Conservation (phyloP, 2,888 invertebrate genomes). For the Rhagium mordax region DNA sequence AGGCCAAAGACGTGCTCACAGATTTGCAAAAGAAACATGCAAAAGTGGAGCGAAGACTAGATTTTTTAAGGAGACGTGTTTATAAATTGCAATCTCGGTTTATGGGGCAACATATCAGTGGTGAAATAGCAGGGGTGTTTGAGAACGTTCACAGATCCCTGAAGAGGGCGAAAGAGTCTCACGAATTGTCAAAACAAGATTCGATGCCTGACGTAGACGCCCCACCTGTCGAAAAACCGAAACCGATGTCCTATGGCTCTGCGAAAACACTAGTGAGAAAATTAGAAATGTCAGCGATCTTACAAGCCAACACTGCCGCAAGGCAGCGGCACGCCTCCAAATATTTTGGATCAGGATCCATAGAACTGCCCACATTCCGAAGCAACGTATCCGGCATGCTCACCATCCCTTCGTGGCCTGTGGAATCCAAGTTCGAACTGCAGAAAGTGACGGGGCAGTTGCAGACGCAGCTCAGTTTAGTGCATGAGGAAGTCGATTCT, state of each 20-base stretch:
- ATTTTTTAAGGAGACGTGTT: slow-evolving; percentile 81
- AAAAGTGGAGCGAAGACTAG: slow-evolving; percentile 79
- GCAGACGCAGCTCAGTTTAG: slow-evolving; percentile 80
- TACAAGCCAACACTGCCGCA: slow-evolving; percentile 67
- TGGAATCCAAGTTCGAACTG: slow-evolving; percentile 73
- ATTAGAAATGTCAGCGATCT: slow-evolving; percentile 70
- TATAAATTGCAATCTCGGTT: slow-evolving; percentile 83
- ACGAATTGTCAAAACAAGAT: slow-evolving; percentile 34
- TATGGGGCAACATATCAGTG: slow-evolving; percentile 84
- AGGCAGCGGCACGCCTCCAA: slow-evolving; percentile 65
- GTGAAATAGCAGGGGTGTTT: slow-evolving; percentile 85
- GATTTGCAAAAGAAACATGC: slow-evolving; percentile 73
- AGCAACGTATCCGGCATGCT: slow-evolving; percentile 60
- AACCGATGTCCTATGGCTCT: slow-evolving; percentile 71
- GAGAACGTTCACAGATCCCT: slow-evolving; percentile 79
- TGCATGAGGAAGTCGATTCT: slow-evolving; percentile 87
- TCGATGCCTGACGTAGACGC: slow-evolving; percentile 28
- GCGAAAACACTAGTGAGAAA: slow-evolving; percentile 75
- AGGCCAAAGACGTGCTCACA: slow-evolving; percentile 72
- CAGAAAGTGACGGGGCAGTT: slow-evolving; percentile 83
- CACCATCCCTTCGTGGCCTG: slow-evolving; percentile 69
- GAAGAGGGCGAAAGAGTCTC: slow-evolving; percentile 59
- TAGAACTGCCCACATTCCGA: slow-evolving; percentile 59
- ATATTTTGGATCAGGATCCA: slow-evolving; percentile 74
- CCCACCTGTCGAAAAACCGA: slow-evolving; percentile 59